Base-by-base conservation (phyloP, 2,113 vertebrate species). In the Cyprinus carpio region DNA sequence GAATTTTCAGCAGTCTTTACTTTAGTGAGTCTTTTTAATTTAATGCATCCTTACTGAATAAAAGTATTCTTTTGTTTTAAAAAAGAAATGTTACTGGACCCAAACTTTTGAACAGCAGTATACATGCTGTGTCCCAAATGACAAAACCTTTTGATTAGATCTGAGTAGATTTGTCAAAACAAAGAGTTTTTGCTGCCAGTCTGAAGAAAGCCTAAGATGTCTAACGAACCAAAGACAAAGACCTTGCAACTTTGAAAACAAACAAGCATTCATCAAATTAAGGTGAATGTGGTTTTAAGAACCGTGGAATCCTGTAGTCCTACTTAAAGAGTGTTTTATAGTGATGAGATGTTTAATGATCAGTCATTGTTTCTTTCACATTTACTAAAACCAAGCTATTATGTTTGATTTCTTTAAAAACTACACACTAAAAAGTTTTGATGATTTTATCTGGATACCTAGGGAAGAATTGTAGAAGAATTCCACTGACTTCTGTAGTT, bases 401-500 rank as follows among this genome's bases (percentile, higher is more conserved):
- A 62, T n/a, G 34, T 27, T 79, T 25, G 6, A 43, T 62, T 43
- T 78, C 76, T n/a, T 78, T 31, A 20, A 76, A 51, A 76, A 7
- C n/a, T 49, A 31, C 51, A 23, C 49, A 20, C 29, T n/a, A 54
- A 15, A 37, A 75, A 4, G 3, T 31, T 51, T 51, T 54, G 7
- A 65, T 49, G 78, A 16, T 49, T 65, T 43, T 27, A 25, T 34
- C 20, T 79, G 31, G 18, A 62, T 54, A 62, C 60, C 31, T 43
- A 60, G 23, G 46, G 40, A 4, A 29, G 43, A 46, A 34, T 51
- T 51, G 7, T 65, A 6, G 27, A n/a, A n/a, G n/a, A n/a, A n/a
- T n/a, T 81, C 25, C 79, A 51, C 43, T 37, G 54, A 13, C 37
- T 81, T 64, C 31, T 65, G 12, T 81, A 65, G 37, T 20, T 43